These are phyloP conservation scores for Myotis yumanensis DNA, from an alignment of 2,113 vertebrate genomes.

Conservation along the genomic window DNA sequence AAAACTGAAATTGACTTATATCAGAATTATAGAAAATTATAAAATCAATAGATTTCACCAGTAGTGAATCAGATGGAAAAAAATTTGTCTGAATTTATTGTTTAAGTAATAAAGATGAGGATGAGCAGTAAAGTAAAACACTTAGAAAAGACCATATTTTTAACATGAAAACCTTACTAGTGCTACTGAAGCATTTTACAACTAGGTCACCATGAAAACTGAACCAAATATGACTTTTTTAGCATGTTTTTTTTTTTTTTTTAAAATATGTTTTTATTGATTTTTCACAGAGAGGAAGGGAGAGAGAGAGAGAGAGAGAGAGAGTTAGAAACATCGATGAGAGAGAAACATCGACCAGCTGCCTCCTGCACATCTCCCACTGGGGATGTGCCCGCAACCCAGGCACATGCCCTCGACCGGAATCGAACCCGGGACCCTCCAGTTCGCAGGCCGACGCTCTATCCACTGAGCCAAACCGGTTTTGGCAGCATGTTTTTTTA, in stretches of 20 bases:
- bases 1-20: slow-evolving; percentile 3
- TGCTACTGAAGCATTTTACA: slow-evolving; percentile 31
- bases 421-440: too few relatives aligned
- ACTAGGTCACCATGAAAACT: slow-evolving; percentile 14
- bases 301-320: too few relatives aligned
- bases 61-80: not conserved
- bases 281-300: too few relatives aligned
- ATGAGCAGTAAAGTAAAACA: slow-evolving; percentile 37
- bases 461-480: too few relatives aligned
- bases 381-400: too few relatives aligned
- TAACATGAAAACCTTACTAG: not conserved
- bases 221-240: not conserved
- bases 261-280: too few relatives aligned
- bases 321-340: too few relatives aligned
- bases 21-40: slow-evolving; percentile 30
- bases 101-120: slow-evolving; percentile 6
- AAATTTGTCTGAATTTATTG: not conserved
- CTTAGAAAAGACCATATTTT: not conserved
- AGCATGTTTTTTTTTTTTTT: slow-evolving; percentile 17
- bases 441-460: too few relatives aligned
- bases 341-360: too few relatives aligned
- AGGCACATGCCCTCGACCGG: too few relatives aligned
- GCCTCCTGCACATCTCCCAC: too few relatives aligned
- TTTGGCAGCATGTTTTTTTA: slow-evolving; percentile 23
- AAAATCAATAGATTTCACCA: not conserved